Base-by-base conservation (phyloP, 1,140 invertebrate species). In the Paracyclopina nana region DNA sequence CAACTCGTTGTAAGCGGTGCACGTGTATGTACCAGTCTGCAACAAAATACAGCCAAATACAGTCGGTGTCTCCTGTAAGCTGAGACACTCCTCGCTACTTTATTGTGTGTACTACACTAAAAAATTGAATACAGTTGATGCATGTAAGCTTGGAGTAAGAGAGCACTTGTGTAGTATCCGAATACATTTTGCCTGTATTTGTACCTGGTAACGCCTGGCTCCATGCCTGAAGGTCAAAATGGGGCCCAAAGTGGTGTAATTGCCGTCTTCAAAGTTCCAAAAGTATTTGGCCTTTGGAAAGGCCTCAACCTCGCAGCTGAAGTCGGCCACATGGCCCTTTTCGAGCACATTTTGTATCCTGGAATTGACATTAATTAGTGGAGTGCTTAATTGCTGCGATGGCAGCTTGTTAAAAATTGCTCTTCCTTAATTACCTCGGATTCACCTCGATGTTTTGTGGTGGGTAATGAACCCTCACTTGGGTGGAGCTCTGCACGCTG, bases 271-370 rank as follows among this genome's bases (percentile, higher is more conserved):
- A 38, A 38, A 38, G 14, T n/a, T 38, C 34, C 34, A 38, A 9
- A 38, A 38, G 34, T 16, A 38, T 20, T 38, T 38, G 14, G 34
- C 34, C 34, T n/a, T n/a, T n/a, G 34, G 34, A 38, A 38, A 38
- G 8, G 34, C 34, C 14, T 38, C 34, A 20, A 20, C 14, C 20
- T 38, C n/a, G 34, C 34, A 38, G n/a, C n/a, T n/a, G n/a, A n/a
- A n/a, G n/a, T n/a, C n/a, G n/a, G n/a, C n/a, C n/a, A n/a, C n/a
- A n/a, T n/a, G n/a, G n/a, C n/a, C n/a, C n/a, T n/a, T n/a, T n/a
- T n/a, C n/a, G n/a, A n/a, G n/a, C n/a, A n/a, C n/a, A n/a, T n/a
- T n/a, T n/a, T n/a, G n/a, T n/a, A n/a, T n/a, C n/a, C n/a, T n/a
- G n/a, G n/a, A n/a, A n/a, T n/a, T n/a, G n/a, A n/a, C n/a, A n/a